Evolutionary conservation across 2,113 vertebrate genomes (phyloP), one percentile per base, ranked within the genome.

Genomic region (Perognathus longimembris): DNA sequence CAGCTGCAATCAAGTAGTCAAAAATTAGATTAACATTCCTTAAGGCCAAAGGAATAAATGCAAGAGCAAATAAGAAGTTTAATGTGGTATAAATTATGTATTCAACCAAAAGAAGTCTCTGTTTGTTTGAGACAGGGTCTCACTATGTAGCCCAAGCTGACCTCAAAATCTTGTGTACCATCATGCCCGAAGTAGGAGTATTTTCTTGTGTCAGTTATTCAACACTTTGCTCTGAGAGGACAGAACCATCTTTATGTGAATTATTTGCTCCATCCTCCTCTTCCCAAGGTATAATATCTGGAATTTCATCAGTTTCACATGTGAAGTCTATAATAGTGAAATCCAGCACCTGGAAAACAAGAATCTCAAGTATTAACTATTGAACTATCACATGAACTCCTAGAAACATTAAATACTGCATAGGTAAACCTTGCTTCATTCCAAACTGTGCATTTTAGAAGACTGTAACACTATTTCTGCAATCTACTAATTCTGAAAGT

Each of bases 241-340:
- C 95, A 89, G 95, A 93, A 34, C 96, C 95, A 84, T 97, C 97
- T 94, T 95, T 89, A 54, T 88, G 96, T 91, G 97, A 95, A 54
- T 97, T 97, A 83, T 97, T 95, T 86, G 94, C 92, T 85, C 96
- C 97, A 42, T 97, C 95, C 30, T 98, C 98, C 82, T 98, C 98
- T 87, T 98, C 98, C 97, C 98, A 97, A 97, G 96, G 96, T 96
- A 98, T 87, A 96, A 98, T 97, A 70, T 98, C 98, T 89, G 98
- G 97, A 94, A 98, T 97, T 89, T 98, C 98, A 92, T 98, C 98
- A 30, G 97, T 97, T 81, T 98, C 98, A 59, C 98, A 98, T 90
- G 98, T 97, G 66, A 98, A 96, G 90, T 98, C 98, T 94, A 97
- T 96, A 92, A 96, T 95, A 95, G 95, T 97, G 95, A 98, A 98